Conservation (phyloP, 2,797 vertebrate genomes). For the Lateolabrax maculatus region DNA sequence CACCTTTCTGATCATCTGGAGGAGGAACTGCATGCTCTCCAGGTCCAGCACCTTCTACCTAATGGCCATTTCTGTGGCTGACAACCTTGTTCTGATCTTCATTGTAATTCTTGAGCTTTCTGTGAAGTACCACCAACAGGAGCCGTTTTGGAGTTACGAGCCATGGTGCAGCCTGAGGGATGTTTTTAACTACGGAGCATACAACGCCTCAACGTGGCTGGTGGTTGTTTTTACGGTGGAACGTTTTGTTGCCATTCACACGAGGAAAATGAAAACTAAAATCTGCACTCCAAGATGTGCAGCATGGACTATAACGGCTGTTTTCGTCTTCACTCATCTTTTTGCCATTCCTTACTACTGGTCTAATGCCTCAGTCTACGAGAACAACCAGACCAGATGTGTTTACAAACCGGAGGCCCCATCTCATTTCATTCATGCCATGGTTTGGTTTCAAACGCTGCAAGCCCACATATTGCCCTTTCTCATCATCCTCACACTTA, state of each 20-base stretch:
- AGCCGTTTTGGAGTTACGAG: conserved; percentile 73
- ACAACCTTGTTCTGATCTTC: conserved; percentile 76
- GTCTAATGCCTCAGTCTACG: conserved; percentile 70
- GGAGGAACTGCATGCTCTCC: conserved; percentile 77
- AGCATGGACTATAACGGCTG: conserved; percentile 50
- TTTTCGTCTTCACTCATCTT: conserved; percentile 69
- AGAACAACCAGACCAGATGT: conserved; percentile 55
- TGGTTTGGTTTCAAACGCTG: conserved; percentile 78
- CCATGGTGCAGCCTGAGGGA: conserved; percentile 79
- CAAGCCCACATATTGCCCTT: conserved; percentile 74
- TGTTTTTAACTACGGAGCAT: conserved; percentile 73
- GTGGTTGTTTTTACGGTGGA: conserved; percentile 80
- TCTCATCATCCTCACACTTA: conserved; percentile 74
- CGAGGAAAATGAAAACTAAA: conserved; percentile 62
- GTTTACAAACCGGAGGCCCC: conserved; percentile 65
- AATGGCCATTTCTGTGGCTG: conserved; percentile 79
- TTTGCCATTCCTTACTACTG: conserved; percentile 77
- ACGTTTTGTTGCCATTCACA: conserved; percentile 74
- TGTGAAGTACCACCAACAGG: conserved; percentile 66
- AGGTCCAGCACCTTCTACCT: conserved; percentile 77
- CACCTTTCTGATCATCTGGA: conserved; percentile 80
- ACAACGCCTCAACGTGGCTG: conserved; percentile 78
- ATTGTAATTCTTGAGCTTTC: conserved; percentile 78
- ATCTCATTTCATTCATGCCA: conserved; percentile 57
- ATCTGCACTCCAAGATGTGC: conserved; percentile 64